Evolutionary conservation across 2,113 vertebrate species (phyloP).

Genomic region (Phalacrocorax carbo): DNA sequence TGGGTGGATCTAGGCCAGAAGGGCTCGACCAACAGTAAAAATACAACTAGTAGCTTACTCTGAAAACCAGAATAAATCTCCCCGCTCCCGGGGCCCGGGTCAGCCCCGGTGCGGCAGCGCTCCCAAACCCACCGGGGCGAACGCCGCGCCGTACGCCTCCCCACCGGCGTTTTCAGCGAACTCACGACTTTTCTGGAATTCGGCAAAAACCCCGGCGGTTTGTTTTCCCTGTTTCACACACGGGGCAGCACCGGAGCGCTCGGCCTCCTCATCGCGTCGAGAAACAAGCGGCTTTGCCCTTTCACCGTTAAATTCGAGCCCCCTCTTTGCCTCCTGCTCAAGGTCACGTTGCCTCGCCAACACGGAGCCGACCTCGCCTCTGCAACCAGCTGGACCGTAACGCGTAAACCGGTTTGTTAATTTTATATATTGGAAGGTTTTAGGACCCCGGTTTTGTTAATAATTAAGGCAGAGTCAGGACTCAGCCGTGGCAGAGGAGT

Average conservation of each 20-base stretch:
- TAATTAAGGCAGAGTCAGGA: neutral
- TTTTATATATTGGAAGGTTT: neutral
- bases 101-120: neutral
- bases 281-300: neutral
- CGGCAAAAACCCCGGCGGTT: neutral
- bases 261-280: accelerated
- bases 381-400: accelerated
- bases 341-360: accelerated
- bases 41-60: neutral
- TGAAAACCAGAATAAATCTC: neutral
- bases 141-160: accelerated
- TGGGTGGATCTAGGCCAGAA: neutral
- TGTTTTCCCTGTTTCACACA: neutral
- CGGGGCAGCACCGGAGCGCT: neutral
- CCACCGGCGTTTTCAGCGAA: neutral
- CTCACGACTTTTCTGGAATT: neutral
- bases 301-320: too few species aligned
- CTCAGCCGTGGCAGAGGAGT: neutral
- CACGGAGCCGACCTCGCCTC: too few species aligned
- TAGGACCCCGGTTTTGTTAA: neutral
- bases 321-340: neutral
- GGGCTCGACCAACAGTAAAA: neutral
- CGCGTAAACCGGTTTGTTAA: neutral
- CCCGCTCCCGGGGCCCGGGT: accelerated
- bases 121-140: neutral